phyloP scores from a whole-genome alignment of 1,140 invertebrate genomes.

The Drosophila tropicalis region DNA sequence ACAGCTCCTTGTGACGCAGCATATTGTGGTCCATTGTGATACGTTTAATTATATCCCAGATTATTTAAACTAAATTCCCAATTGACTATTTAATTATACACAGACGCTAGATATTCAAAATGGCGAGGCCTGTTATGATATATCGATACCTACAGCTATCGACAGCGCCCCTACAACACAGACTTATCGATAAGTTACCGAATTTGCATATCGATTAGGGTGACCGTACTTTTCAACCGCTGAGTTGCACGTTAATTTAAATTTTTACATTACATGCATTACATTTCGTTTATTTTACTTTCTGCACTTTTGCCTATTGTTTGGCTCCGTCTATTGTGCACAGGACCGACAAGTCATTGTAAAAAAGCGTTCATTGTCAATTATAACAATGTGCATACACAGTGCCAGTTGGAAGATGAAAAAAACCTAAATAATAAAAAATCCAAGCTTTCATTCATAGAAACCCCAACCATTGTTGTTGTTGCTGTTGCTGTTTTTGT shows the following conservation, averaged over 20 bases:
- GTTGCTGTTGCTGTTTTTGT: constrained; percentile 22
- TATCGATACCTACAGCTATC: not conserved
- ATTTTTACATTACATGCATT: constrained; percentile 5
- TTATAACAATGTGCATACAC: constrained; percentile 56
- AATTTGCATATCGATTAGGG: not conserved
- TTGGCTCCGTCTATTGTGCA: constrained; percentile 51
- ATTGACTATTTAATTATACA: not conserved
- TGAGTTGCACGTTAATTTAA: not conserved
- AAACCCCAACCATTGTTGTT: constrained; percentile 68
- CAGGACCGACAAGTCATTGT: constrained; percentile 50
- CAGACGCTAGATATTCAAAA: not conserved
- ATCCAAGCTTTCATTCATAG: constrained; percentile 74
- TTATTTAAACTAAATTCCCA: not conserved
- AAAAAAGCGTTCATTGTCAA: constrained; percentile 69
- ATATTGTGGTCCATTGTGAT: constrained; percentile 13
- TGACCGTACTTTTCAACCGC: not conserved
- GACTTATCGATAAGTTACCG: not conserved
- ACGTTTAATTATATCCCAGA: not conserved
- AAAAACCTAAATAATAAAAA: constrained; percentile 44
- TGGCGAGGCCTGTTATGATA: not conserved
- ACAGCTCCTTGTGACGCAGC: constrained; percentile 43
- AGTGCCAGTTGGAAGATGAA: not conserved
- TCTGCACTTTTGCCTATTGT: constrained; percentile 35
- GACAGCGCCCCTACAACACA: no score
- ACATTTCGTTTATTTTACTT: constrained; percentile 15